Conservation (phyloP, 1,140 invertebrate genomes). For the Catajapyx aquilonaris region DNA sequence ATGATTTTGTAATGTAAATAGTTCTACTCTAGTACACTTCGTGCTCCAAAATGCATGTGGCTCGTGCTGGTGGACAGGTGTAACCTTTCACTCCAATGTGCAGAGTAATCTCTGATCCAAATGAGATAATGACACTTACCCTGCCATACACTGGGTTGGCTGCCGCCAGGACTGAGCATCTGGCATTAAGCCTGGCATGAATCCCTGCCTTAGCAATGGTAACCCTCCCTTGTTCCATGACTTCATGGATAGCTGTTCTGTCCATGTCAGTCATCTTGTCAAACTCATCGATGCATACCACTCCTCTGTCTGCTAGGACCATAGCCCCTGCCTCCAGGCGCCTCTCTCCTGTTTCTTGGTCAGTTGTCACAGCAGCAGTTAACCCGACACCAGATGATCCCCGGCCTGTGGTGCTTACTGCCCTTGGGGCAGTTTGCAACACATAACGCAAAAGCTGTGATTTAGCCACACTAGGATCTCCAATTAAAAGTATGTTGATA, state of each 20-base stretch:
- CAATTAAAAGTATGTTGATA: slow-evolving; percentile 91
- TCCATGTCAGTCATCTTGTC: slow-evolving; percentile 99
- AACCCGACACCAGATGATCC: slow-evolving; percentile 92
- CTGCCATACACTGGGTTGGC: slow-evolving; percentile 99
- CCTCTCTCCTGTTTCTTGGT: slow-evolving; percentile 78
- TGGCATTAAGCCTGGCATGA: slow-evolving; percentile 90
- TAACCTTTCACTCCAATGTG: too few relatives aligned
- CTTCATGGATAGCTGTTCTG: slow-evolving; percentile 96
- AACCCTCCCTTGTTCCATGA: slow-evolving; percentile 87
- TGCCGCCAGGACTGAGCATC: slow-evolving; percentile 93
- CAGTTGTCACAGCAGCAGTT: slow-evolving; percentile 92
- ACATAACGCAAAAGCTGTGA: slow-evolving; percentile 94
- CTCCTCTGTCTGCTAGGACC: slow-evolving; percentile 94
- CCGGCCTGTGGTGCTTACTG: slow-evolving; percentile 89
- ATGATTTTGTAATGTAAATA: too few relatives aligned
- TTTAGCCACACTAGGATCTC: slow-evolving; percentile 97
- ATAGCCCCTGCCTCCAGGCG: slow-evolving; percentile 92
- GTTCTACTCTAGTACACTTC: too few relatives aligned
- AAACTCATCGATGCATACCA: slow-evolving; percentile 99
- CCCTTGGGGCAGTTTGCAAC: slow-evolving; percentile 76
- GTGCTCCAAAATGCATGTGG: too few relatives aligned
- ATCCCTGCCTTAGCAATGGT: slow-evolving; percentile 98
- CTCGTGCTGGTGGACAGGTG: too few relatives aligned
- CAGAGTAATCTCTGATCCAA: slow-evolving; percentile 1
- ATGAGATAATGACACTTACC: slow-evolving; percentile 27